Evolutionary conservation across 1,140 invertebrate genomes (phyloP).

Genomic region (Drosophila setifemur): DNA sequence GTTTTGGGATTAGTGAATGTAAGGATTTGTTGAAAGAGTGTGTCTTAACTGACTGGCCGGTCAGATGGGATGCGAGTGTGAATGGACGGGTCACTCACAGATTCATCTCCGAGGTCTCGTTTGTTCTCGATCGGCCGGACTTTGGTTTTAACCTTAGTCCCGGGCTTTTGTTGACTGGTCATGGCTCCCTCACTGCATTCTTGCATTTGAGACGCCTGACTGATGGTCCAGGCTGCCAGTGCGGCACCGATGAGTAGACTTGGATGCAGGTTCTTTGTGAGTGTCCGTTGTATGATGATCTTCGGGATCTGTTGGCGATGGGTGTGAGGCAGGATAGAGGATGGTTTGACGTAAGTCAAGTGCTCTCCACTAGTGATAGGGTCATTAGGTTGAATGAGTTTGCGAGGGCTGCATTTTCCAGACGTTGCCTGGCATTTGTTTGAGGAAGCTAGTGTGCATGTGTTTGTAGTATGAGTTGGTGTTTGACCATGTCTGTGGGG

Average conservation of each 20-base stretch:
- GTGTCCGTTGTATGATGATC: conserved; percentile 11
- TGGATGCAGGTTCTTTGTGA: conserved; percentile 18
- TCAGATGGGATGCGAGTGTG: too few relatives aligned
- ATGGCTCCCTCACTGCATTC: too few relatives aligned
- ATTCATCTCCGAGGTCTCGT: neutral
- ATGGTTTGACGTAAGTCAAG: conserved; percentile 8
- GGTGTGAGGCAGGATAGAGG: too few relatives aligned
- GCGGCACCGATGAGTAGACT: neutral
- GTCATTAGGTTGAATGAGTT: neutral
- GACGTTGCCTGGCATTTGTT: neutral
- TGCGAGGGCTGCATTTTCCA: conserved; percentile 1
- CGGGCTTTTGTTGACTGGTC: conserved; percentile 15
- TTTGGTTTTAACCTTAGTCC: conserved; percentile 20
- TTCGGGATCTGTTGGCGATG: neutral
- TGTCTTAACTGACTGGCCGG: too few relatives aligned
- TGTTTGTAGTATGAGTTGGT: too few relatives aligned
- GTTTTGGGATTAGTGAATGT: too few relatives aligned
- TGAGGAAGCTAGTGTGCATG: neutral
- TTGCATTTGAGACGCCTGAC: too few relatives aligned
- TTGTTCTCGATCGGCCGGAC: neutral
- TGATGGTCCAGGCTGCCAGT: conserved; percentile 6
- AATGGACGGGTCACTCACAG: too few relatives aligned
- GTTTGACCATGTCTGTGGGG: too few relatives aligned
- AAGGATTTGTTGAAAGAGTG: too few relatives aligned
- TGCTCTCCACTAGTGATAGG: conserved; percentile 9